Base-by-base conservation (phyloP, 1,140 invertebrate species). In the Drosophila pseudoobscura region DNA sequence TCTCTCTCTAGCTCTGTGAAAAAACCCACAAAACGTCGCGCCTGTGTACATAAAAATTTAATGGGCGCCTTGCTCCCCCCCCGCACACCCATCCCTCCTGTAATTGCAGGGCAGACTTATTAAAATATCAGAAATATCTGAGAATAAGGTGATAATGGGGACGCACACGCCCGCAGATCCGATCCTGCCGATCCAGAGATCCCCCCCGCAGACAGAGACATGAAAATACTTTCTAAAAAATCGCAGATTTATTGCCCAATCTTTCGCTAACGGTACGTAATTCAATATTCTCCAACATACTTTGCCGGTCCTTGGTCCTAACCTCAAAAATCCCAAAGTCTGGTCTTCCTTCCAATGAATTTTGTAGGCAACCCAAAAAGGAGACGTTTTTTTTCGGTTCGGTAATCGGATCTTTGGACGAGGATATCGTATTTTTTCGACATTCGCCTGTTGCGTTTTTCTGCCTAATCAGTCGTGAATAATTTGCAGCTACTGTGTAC, bases 401-500 rank as follows among this genome's bases (percentile, higher is more conserved):
- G 35, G 63, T 76, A 87, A 87, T 41, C 51, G 39, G 83, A 87
- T 43, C 43, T 39, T 39, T 41, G 46, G 29, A 22, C 50, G 49
- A 57, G 50, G 71, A 69, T 87, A 88, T 88, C 84, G 56, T 53
- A 63, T 85, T 88, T 80, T 87, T 75, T 89, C 63, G 65, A 78
- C 75, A 31, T 22, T 65, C 56, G 78, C 75, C 70, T 83, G 78
- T 88, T 83, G 82, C 82, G 80, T 82, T 88, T 88, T 82, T 79
- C 66, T 64, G 84, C 78, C 83, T 88, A 88, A 88, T 88, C 83
- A 88, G 84, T 65, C 80, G 79, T 88, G 62, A 62, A 63, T 88
- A 88, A 88, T 88, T 83, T 50, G 72, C 75, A 83, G 83, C 83
- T 88, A 88, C 83, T 88, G 83, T 88, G 66, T 88, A 85, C 82